Evolutionary conservation across 2,888 invertebrate species (phyloP).

Genomic region (Norana najaformis): DNA sequence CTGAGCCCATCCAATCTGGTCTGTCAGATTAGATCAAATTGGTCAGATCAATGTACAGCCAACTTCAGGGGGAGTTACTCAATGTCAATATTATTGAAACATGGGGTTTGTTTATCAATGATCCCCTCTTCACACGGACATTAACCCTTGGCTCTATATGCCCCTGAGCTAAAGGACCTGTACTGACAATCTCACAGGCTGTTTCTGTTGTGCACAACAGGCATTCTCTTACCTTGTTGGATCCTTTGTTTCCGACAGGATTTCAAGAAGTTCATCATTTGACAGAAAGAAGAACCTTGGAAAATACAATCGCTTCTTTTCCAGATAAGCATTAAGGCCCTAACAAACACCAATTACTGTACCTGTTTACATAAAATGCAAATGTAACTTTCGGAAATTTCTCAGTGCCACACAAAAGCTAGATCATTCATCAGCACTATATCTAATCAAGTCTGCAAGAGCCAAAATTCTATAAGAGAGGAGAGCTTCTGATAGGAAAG

Average conservation of each 20-base stretch:
- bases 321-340: constrained; percentile 89
- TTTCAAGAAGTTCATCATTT: constrained; percentile 91
- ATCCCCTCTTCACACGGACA: not conserved
- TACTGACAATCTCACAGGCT: not conserved
- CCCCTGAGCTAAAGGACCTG: not conserved
- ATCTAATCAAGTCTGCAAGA: too few species aligned
- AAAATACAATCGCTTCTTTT: constrained; percentile 90
- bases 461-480: too few species aligned
- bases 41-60: too few species aligned
- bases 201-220: not conserved
- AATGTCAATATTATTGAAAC: too few species aligned
- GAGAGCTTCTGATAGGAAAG: too few species aligned
- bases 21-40: too few species aligned
- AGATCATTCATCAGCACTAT: too few species aligned
- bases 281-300: constrained; percentile 95
- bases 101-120: too few species aligned
- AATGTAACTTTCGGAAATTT: too few species aligned
- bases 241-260: constrained; percentile 93
- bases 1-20: too few species aligned
- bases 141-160: not conserved
- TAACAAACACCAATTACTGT: constrained; percentile 39
- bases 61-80: too few species aligned
- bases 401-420: too few species aligned
- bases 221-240: constrained; percentile 73
- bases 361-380: not conserved